phyloP scores from a whole-genome alignment of 2,888 invertebrate species.

The Caenorhabditis macrosperma region DNA sequence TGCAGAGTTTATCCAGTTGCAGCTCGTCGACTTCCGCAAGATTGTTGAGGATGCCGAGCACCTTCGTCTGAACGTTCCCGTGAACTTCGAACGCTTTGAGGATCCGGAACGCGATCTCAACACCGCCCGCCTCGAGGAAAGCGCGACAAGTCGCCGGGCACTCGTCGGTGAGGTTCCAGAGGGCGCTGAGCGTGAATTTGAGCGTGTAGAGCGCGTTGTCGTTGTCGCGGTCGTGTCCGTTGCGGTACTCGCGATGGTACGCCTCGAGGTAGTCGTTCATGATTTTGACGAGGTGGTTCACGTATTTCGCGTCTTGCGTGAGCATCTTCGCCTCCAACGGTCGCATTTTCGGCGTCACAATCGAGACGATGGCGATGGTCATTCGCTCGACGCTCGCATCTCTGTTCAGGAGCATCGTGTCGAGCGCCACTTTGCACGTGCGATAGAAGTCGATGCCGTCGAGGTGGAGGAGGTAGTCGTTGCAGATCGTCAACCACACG shows the following conservation, averaged over 20 bases:
- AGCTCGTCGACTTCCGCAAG: conserved; percentile 86
- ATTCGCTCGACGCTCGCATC: conserved; percentile 82
- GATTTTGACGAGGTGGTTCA: conserved; percentile 59
- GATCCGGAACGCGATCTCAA: conserved; percentile 85
- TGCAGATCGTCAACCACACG: conserved; percentile 85
- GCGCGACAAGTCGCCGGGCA: conserved; percentile 86
- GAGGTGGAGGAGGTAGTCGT: conserved; percentile 87
- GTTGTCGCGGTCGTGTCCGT: conserved; percentile 53
- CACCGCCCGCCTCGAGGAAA: conserved; percentile 86
- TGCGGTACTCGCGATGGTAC: conserved; percentile 25
- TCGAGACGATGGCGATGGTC: conserved; percentile 89
- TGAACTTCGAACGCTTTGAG: conserved; percentile 83
- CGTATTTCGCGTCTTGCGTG: conserved; percentile 85
- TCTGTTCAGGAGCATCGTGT: conserved; percentile 83
- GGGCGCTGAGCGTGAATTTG: conserved; percentile 87
- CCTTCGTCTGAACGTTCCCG: conserved; percentile 87
- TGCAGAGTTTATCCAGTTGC: conserved; percentile 83
- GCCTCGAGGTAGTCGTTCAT: conserved; percentile 61
- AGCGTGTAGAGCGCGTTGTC: conserved; percentile 85
- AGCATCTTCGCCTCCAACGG: conserved; percentile 86
- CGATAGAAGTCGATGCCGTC: conserved; percentile 83
- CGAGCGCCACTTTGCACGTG: conserved; percentile 86
- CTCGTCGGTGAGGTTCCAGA: conserved; percentile 89
- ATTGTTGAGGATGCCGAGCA: conserved; percentile 86
- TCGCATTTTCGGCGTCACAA: conserved; percentile 85